These are phyloP conservation scores for Luscinia megarhynchos DNA, from an alignment of 2,797 vertebrate genomes.

Conservation along the genomic window DNA sequence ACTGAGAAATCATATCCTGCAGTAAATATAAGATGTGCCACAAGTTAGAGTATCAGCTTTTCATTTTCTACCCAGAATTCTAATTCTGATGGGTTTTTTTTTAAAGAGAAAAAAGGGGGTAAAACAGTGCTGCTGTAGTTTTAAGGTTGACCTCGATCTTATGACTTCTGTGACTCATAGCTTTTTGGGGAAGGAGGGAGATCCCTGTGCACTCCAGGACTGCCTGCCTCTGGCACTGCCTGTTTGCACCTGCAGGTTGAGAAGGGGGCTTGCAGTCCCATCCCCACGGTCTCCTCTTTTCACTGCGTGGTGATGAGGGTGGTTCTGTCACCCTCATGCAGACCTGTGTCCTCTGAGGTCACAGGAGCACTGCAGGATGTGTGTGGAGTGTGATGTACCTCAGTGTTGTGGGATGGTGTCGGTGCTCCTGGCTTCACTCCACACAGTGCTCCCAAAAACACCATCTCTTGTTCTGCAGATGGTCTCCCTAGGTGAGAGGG, in stretches of 20 bases:
- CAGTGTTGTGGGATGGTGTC: rapidly evolving
- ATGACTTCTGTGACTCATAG: not conserved
- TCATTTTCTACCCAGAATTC: not conserved
- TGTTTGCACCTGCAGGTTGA: not conserved
- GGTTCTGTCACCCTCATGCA: not conserved
- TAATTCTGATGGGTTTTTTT: not conserved
- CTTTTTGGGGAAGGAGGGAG: not conserved
- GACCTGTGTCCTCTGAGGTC: not conserved
- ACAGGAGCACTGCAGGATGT: rapidly evolving
- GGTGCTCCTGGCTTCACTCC: rapidly evolving
- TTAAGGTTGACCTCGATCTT: not conserved
- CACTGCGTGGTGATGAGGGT: not conserved
- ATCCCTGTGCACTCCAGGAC: rapidly evolving
- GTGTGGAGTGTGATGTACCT: rapidly evolving
- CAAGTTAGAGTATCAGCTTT: not conserved
- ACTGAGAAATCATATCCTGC: not conserved
- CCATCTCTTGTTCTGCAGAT: rapidly evolving
- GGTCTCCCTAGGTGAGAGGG: not conserved
- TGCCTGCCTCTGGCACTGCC: not conserved
- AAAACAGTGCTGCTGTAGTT: not conserved
- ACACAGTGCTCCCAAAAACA: rapidly evolving
- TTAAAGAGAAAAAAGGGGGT: rapidly evolving
- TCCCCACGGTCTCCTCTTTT: not conserved
- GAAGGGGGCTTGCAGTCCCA: not conserved
- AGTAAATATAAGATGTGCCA: not conserved